Evolutionary conservation across 2,888 invertebrate species (phyloP), one percentile per base, ranked within the genome.

Genomic region (Drosophila multiciliata): DNA sequence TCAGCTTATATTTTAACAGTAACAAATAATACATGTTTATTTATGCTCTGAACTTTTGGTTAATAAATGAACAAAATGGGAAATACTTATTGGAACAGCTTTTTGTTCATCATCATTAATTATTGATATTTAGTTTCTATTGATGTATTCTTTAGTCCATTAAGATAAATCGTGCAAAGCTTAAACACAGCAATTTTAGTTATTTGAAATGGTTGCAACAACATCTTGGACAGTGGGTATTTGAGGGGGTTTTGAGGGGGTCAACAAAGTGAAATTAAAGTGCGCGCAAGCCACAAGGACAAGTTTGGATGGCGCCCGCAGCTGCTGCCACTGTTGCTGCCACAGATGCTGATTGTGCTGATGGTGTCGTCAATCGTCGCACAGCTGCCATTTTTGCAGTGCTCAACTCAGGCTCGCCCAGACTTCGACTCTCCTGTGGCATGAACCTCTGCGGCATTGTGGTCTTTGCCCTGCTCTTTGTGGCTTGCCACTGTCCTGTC

Each of bases 261-360:
- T 63, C 79, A 77, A 70, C 83, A 83, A 86, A 86, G 89, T 89
- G 84, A 87, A 86, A 87, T 89, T 89, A 87, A 87, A 86, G 89
- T 81, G 84, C 82, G 82, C 85, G 80, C 45, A 45, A 59, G 73
- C 77, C 83, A 83, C 86, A 88, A 88, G 83, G 77, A 79, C 73
- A 83, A 88, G 83, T 88, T 83, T 83, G 85, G 86, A 86, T 83
- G 83, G 77, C 77, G 45, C 23, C 86, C 83, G 80, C 83, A 83
- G 89, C 89, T 88, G 83, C 72, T 38, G 38, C 5, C 4, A 9
- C 4, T 40, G 38, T 8, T 17, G 40, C 40, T 40, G 9, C 40
- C 40, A 40, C 40, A 11, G 40, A 40, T 40, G 40, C n/a, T 45
- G 45, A 45, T 45, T 8, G 38, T 17, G 17, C 35, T 36, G 23